Evolutionary conservation across 53 echinoderm and acorn worm genomes (phyloP), one percentile per base, ranked within the genome.

Genomic region (Mesocentrotus franciscanus): DNA sequence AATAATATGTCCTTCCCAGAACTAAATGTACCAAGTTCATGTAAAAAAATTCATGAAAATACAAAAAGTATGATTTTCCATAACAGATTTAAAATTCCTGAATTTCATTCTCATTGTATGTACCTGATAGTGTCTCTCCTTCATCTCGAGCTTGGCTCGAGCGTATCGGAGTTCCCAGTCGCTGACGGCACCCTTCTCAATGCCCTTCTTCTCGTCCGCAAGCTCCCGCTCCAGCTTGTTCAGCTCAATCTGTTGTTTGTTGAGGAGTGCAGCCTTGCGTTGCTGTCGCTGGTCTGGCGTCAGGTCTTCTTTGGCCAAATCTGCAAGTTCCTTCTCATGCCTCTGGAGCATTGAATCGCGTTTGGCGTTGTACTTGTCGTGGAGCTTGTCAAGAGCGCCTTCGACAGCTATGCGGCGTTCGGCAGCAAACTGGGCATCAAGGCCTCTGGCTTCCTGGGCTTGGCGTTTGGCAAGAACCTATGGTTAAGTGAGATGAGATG

Each of bases 121-220:
- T 96, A 98, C 98, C 93, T 99, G 97, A 87, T 99, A 99, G 75
- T 99, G 99, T 34, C 96, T 93, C 92, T 99, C 98, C 78, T 99
- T 99, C 68, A 97, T 84, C 62, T 96, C 97, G 71, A 99, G 97
- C 96, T 98, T 99, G 68, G 98, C 96, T 60, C 97, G 90, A 70
- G 99, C 99, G 36, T 97, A 99, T 90, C 99, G 58, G 78, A 99
- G 95, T 95, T 99, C 99, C 99, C 99, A 99, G 92, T 99, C 99
- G 22, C 96, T 96, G 56, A 99, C 91, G 66, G 99, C 99, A 9
- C 95, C 96, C 94, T 99, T 97, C 96, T 99, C 97, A 16, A 97
- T 97, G 20, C 91, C 97, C 32, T 95, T 83, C 91, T 96, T 98
- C 96, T 99, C 99, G 60, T 97, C 97, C 13, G 96, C 97, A 35